Conservation (phyloP, 2,888 invertebrate genomes). For the Iphiclides podalirius region DNA sequence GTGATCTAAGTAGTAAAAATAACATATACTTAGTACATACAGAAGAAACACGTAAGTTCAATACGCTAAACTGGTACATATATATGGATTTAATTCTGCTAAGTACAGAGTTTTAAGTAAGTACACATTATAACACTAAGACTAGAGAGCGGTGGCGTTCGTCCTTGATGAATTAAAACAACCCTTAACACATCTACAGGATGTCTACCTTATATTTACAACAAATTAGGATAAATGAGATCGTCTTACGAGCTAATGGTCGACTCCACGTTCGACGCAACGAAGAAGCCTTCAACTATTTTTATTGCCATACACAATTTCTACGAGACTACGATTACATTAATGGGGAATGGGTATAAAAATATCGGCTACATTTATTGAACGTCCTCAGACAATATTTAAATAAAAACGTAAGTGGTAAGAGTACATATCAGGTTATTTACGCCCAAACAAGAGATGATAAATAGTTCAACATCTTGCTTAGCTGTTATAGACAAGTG, state of each 20-base stretch:
- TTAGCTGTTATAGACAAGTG: neutral
- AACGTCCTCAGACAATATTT: too few relatives aligned
- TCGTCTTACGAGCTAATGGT: conserved; percentile 6
- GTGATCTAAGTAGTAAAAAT: neutral
- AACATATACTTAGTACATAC: neutral
- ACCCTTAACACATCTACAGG: neutral
- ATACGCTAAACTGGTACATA: too few relatives aligned
- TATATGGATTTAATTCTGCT: neutral
- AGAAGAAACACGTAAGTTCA: too few relatives aligned
- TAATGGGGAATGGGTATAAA: conserved; percentile 9
- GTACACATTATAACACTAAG: neutral
- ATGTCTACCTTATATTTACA: conserved; percentile 6
- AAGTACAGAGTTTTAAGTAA: neutral
- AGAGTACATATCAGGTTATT: neutral
- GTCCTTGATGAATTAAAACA: neutral
- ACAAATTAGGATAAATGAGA: conserved; percentile 1
- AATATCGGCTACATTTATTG: conserved; percentile 7
- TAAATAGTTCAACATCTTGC: neutral
- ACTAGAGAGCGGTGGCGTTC: conserved; percentile 8
- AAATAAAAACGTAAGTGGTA: too few relatives aligned
- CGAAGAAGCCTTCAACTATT: neutral
- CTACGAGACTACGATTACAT: conserved; percentile 6
- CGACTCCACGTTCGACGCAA: neutral
- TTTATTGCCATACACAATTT: conserved; percentile 14
- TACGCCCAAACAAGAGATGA: neutral